These are phyloP conservation scores for Rhea americana DNA, from an alignment of 2,113 vertebrate species.

Conservation along the genomic window DNA sequence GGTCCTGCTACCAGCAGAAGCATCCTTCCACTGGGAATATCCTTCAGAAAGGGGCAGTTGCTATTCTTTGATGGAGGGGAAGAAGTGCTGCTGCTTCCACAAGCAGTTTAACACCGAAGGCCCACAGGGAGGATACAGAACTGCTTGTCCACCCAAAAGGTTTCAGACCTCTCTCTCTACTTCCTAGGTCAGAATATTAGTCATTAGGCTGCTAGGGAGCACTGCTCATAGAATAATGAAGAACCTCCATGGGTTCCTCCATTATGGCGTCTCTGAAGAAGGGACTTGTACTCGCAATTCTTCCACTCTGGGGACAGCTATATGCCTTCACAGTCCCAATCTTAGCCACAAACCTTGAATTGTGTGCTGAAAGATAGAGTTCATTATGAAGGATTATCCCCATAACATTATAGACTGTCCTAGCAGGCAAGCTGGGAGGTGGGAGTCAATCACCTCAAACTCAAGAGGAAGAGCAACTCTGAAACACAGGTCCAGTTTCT, in stretches of 20 bases:
- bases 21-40: not conserved
- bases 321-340: not conserved
- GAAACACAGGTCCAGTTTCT: not conserved
- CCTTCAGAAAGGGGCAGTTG: not conserved
- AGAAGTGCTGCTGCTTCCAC: not conserved
- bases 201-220: not conserved
- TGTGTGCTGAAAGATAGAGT: not conserved
- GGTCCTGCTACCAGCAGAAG: not conserved
- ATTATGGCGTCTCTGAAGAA: not conserved
- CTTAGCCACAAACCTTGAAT: not conserved
- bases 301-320: not conserved
- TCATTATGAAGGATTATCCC: not conserved
- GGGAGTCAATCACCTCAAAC: not conserved
- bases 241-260: not conserved
- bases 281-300: not conserved
- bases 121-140: not conserved
- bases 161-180: not conserved
- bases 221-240: not conserved
- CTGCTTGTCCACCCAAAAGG: not conserved
- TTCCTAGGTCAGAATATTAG: not conserved
- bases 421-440: not conserved
- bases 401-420: not conserved
- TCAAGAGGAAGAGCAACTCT: not conserved
- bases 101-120: rapidly evolving
- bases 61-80: not conserved